Conservation (phyloP, 2,888 invertebrate species). For the Smittia sp. region DNA sequence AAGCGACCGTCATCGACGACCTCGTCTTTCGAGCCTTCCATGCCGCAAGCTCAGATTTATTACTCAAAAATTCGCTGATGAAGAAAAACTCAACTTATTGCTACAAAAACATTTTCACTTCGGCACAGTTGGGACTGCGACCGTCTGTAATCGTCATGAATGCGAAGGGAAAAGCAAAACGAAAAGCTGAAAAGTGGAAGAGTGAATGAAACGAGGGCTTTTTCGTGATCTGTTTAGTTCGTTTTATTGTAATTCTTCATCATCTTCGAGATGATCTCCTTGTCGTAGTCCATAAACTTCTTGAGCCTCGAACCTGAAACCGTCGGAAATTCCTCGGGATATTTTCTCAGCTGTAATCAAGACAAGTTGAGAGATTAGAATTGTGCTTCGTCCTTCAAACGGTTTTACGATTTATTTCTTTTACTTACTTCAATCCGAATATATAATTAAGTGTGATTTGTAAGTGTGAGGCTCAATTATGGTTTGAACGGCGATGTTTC, state of each 20-base stretch:
- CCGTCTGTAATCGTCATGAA: too few relatives aligned
- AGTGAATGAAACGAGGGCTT: too few relatives aligned
- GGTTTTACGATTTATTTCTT: background rate
- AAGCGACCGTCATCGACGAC: background rate
- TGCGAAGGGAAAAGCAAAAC: too few relatives aligned
- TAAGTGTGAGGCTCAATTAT: background rate
- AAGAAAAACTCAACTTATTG: too few relatives aligned
- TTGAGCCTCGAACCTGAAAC: background rate
- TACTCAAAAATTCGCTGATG: background rate
- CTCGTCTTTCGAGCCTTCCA: constrained; percentile 3
- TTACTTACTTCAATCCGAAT: background rate
- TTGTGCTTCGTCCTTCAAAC: background rate
- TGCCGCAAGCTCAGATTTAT: background rate
- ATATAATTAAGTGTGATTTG: background rate
- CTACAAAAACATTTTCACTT: background rate
- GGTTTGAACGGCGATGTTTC: background rate
- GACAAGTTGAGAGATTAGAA: background rate
- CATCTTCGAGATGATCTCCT: constrained; percentile 29
- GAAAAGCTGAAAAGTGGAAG: too few relatives aligned
- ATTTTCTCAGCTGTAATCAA: constrained; percentile 30
- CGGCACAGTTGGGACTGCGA: too few relatives aligned
- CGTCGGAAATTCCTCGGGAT: constrained; percentile 1
- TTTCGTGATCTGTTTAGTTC: background rate
- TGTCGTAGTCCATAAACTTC: constrained; percentile 32
- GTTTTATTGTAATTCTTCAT: constrained; percentile 26